Base-by-base conservation (phyloP, 1,140 invertebrate genomes). In the Polyergus mexicanus region DNA sequence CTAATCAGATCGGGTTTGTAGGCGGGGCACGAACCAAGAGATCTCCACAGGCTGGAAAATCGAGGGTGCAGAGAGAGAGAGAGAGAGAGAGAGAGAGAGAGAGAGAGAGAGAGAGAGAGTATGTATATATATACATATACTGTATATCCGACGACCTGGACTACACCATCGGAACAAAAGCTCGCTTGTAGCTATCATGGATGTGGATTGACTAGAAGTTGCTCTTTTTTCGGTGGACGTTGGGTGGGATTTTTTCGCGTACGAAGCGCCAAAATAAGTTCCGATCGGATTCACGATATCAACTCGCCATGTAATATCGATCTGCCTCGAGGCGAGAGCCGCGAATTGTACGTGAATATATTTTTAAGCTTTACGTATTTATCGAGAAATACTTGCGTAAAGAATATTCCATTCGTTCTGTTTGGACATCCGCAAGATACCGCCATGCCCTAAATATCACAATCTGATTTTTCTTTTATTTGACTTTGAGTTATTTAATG, bases 1-100 rank as follows among this genome's bases (percentile, higher is more conserved):
- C 92, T 93, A 92, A 93, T 93, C 91, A 91, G 90, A 93, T 92
- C 91, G 38, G 87, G 89, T 93, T 93, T 92, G 90, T 90, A 93
- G 92, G 87, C 92, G 87, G 87, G 81, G 80, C 92, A 93, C 91
- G 92, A 89, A 72, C 83, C 85, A 38, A 78, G 68, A 80, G 71
- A 80, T 85, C 84, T 87, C 71, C 51, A 80, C 76, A 90, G 86
- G 72, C 89, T 91, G 88, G 91, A 91, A 91, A 93, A 92, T 91
- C 88, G 81, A 91, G 74, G 86, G 80, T 88, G 72, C 56, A 66
- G 47, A 47, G 35, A 68, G 28, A 66, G 56, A 47, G 35, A 68
- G 28, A 66, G 56, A 47, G 28, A 68, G 25, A 28, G 25, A 28
- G 25, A 28, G 25, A 28, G 25, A 28, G 25, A 28, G 25, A 28